Conservation (phyloP, 2,888 invertebrate species). For the Resseliella maxima region DNA sequence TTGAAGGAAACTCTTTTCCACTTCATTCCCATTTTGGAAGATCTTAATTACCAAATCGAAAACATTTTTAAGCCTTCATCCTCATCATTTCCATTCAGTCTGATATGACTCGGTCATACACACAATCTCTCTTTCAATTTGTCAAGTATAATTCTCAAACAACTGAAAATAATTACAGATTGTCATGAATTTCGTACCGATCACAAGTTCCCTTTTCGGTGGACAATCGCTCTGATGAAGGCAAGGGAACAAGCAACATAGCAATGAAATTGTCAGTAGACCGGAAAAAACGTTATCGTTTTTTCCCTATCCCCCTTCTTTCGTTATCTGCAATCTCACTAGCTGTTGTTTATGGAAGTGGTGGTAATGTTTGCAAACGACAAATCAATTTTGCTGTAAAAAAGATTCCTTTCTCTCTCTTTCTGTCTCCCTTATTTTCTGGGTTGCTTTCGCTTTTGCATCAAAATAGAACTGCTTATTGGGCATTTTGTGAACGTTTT, state of each 20-base stretch:
- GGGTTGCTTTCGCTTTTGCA: neutral
- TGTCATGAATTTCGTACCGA: conserved; percentile 5
- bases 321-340: conserved; percentile 36
- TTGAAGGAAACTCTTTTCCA: neutral
- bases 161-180: conserved; percentile 48
- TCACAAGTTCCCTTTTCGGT: neutral
- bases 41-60: neutral
- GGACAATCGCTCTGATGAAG: neutral
- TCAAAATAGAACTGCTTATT: conserved; percentile 27
- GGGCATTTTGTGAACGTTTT: conserved; percentile 41
- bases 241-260: neutral
- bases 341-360: conserved; percentile 29
- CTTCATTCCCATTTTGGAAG: neutral
- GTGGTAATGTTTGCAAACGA: neutral
- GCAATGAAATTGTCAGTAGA: conserved; percentile 44
- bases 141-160: neutral
- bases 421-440: neutral
- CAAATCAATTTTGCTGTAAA: conserved; percentile 52
- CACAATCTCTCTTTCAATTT: neutral
- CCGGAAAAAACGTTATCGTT: conserved; percentile 50
- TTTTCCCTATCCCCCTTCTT: neutral
- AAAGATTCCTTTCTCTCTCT: neutral
- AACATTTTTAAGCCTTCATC: neutral
- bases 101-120: neutral
- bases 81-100: neutral